Evolutionary conservation across 2,113 vertebrate species (phyloP).

Genomic region (Sitta europaea): DNA sequence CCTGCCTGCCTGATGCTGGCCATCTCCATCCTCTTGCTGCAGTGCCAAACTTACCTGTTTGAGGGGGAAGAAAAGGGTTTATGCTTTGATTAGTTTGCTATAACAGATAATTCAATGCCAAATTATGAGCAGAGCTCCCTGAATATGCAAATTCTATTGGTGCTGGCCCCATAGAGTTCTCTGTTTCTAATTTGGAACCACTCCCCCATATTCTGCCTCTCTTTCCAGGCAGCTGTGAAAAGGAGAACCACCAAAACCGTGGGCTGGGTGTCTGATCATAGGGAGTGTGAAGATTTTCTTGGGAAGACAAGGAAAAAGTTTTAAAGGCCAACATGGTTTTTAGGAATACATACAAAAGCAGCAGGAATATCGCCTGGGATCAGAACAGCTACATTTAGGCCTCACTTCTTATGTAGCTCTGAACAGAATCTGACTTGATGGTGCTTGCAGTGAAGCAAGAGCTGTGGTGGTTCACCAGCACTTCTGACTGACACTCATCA

Average conservation of each 20-base stretch:
- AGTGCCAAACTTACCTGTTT: neutral
- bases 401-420: neutral
- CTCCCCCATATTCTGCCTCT: neutral
- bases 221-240: neutral
- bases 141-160: neutral
- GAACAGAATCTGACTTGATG: neutral
- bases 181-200: neutral
- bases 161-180: neutral
- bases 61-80: rapidly evolving
- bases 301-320: neutral
- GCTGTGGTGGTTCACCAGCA: neutral
- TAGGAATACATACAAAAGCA: neutral
- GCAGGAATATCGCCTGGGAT: neutral
- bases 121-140: neutral
- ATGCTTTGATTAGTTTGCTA: neutral
- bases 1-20: neutral
- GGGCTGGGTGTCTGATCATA: neutral
- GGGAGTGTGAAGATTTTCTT: neutral
- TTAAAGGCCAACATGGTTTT: neutral
- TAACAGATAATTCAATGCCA: neutral
- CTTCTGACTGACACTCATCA: neutral
- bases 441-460: neutral
- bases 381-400: neutral
- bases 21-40: neutral
- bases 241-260: neutral